phyloP scores from a whole-genome alignment of 2,113 vertebrate genomes.

The Columba janthina region DNA sequence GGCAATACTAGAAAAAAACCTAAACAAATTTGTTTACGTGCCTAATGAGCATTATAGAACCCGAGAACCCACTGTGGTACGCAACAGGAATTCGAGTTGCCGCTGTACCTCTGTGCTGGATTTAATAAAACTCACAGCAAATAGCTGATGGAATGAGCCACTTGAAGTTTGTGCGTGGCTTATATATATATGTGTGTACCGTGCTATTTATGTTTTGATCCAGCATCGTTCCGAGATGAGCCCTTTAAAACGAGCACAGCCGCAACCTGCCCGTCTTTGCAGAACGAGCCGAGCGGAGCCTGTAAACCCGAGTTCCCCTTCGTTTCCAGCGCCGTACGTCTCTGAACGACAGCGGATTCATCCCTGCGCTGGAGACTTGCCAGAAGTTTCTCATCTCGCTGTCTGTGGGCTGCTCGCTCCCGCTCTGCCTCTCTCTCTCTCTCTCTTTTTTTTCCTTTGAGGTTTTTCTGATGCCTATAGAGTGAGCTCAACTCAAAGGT shows the following conservation, averaged over 20 bases:
- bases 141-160: conserved; percentile 39
- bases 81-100: conserved; percentile 41
- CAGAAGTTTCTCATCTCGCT: conserved; percentile 75
- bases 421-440: conserved; percentile 3
- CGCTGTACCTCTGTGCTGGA: conserved; percentile 30
- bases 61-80: conserved; percentile 23
- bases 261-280: conserved; percentile 58
- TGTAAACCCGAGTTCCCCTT: conserved; percentile 60
- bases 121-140: conserved; percentile 35
- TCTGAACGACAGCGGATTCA: conserved; percentile 66
- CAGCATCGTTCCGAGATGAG: not conserved
- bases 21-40: conserved; percentile 40
- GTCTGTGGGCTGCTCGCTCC: conserved; percentile 64
- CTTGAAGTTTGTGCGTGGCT: conserved; percentile 36
- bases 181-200: not conserved
- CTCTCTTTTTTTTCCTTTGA: not conserved
- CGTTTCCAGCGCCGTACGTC: conserved; percentile 52
- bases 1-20: not conserved
- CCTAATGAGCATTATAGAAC: conserved; percentile 42
- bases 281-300: conserved; percentile 18
- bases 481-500: conserved; percentile 73
- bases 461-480: conserved; percentile 70
- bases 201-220: not conserved
- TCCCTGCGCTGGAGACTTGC: conserved; percentile 75
- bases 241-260: conserved; percentile 17